Base-by-base conservation (phyloP, 2,888 invertebrate species). In the Sminthurides aquaticus region DNA sequence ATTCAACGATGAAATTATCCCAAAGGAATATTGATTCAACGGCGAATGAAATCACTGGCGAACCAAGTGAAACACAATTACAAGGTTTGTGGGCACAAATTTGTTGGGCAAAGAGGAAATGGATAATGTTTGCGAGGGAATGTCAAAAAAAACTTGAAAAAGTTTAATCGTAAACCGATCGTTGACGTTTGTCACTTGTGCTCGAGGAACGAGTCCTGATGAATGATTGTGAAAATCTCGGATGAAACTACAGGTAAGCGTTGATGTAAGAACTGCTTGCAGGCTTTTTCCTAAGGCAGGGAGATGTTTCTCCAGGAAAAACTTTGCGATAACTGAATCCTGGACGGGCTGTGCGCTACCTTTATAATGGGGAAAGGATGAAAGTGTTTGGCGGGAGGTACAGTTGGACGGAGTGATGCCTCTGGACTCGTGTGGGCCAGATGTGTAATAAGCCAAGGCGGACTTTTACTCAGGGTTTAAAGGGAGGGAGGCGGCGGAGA, bases 331-430 rank as follows among this genome's bases (percentile, higher is more conserved):
- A 52, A 64, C 64, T 64, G 60, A 59, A 29, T 60, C 65, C 59
- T 59, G 60, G 65, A 43, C 59, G 56, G 62, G 57, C 54, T 52
- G 62, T 60, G 59, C 60, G 65, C 64, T 67, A 65, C 64, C 65
- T 65, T 65, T 67, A 67, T 67, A 65, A 62, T 59, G 52, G 3
- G 15, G n/a, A 8, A 43, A 18, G 8, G 54, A 43, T 48, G 48
- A 56, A 62, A 56, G 64, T 55, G 55, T 64, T 60, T 64, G 64
- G 64, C 64, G 64, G 64, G 64, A 64, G 64, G 64, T 52, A 34
- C 43, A 34, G 5, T 34, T 34, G 43, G n/a, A n/a, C n/a, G n/a
- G n/a, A n/a, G n/a, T n/a, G n/a, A n/a, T 34, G 5, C 43, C 43
- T 11, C 43, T n/a, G 43, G 43, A 15, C 43, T 34, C 43, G 43